These are phyloP conservation scores for Mellivora capensis DNA, from an alignment of 2,113 vertebrate species.

Conservation along the genomic window DNA sequence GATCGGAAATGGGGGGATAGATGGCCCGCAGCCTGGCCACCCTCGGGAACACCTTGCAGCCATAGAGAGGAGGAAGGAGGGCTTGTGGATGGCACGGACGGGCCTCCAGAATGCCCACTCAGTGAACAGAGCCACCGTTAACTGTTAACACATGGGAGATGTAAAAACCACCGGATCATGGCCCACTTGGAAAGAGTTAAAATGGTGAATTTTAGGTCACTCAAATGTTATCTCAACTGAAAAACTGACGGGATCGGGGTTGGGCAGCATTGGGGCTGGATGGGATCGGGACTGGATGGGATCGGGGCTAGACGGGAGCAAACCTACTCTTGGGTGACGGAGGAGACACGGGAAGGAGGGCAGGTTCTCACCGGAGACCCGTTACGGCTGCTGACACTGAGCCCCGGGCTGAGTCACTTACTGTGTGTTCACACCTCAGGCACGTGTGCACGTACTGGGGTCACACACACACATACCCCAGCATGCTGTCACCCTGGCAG, in stretches of 20 bases:
- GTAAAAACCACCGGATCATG: not conserved
- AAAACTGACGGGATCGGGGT: no score
- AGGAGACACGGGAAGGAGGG: not conserved
- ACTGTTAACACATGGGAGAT: fast-evolving
- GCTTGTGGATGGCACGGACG: fast-evolving
- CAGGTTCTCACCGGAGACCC: fast-evolving
- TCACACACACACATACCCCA: fast-evolving
- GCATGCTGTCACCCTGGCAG: not conserved
- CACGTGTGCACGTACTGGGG: not conserved
- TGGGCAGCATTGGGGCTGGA: no score
- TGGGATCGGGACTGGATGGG: no score
- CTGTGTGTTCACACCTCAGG: not conserved
- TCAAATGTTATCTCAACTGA: not conserved
- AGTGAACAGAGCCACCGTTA: fast-evolving
- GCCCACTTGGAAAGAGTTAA: not conserved
- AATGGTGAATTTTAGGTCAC: no score
- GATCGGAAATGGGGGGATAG: not conserved
- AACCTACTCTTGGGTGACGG: not conserved
- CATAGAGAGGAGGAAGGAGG: fast-evolving
- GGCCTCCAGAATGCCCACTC: fast-evolving
- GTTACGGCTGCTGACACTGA: not conserved
- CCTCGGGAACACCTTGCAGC: fast-evolving
- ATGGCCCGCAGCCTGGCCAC: not conserved
- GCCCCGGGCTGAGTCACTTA: not conserved
- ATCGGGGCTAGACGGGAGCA: not conserved